Evolutionary conservation across 2,797 vertebrate genomes (phyloP).

Genomic region (Schizopygopsis pylzovi): DNA sequence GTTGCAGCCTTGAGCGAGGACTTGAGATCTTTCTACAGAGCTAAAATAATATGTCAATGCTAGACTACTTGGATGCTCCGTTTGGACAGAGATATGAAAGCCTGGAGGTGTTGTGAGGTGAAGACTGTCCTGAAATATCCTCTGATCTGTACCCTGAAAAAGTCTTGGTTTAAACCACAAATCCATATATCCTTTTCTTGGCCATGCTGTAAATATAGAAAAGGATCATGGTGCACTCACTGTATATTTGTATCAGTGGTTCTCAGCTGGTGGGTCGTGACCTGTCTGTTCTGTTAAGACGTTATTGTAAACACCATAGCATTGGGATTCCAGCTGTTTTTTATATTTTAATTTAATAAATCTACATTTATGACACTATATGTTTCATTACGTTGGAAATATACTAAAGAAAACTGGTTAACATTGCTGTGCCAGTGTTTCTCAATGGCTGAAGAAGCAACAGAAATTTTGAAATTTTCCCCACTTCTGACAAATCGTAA

Average conservation of each 20-base stretch:
- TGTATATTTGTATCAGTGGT: slow-evolving; percentile 3
- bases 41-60: slow-evolving; percentile 12
- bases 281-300: neutral
- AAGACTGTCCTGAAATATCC: slow-evolving; percentile 1
- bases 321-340: neutral
- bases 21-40: slow-evolving; percentile 33
- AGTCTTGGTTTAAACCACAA: neutral
- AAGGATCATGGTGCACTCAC: neutral
- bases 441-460: neutral
- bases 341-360: neutral
- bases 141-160: neutral
- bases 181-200: slow-evolving; percentile 1
- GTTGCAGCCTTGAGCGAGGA: slow-evolving; percentile 10
- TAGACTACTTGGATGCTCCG: slow-evolving; percentile 17
- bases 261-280: neutral
- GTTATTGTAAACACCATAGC: neutral
- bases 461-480: neutral
- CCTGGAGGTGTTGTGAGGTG: slow-evolving; percentile 7
- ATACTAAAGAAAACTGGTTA: neutral
- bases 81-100: slow-evolving; percentile 26
- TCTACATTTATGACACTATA: neutral
- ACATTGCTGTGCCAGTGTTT: no score
- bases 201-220: neutral
- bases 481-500: no score
- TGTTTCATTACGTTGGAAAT: neutral